Conservation (phyloP, 2,888 invertebrate genomes). For the Quadroppia sp. region DNA sequence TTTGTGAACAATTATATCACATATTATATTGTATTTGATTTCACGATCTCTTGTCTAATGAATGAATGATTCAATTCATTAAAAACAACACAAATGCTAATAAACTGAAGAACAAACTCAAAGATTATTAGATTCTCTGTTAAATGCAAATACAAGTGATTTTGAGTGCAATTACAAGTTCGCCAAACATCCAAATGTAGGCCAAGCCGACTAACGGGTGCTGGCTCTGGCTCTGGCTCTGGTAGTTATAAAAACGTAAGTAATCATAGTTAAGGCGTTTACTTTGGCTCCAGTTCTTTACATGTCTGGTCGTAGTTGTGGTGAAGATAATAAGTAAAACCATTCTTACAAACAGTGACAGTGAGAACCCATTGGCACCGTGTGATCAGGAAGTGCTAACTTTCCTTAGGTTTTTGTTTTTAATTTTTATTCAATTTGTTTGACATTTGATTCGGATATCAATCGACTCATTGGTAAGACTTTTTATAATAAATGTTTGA, state of each 20-base stretch:
- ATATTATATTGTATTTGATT: neutral
- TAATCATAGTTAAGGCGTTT: slow-evolving; percentile 30
- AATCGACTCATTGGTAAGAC: neutral
- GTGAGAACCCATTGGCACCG: neutral
- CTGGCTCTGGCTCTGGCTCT: slow-evolving; percentile 14
- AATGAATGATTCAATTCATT: neutral
- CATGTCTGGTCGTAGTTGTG: neutral
- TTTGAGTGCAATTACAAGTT: slow-evolving; percentile 23
- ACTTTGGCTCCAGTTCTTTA: slow-evolving; percentile 1
- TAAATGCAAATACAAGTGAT: neutral
- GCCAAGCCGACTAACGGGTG: slow-evolving; percentile 24
- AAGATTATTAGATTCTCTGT: slow-evolving; percentile 6
- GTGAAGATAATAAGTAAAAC: neutral
- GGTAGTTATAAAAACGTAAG: slow-evolving; percentile 25
- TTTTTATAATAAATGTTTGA: neutral
- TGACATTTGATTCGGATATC: neutral
- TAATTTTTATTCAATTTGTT: neutral
- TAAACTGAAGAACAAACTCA: slow-evolving; percentile 4
- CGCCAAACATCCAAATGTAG: slow-evolving; percentile 12
- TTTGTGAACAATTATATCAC: too few relatives aligned
- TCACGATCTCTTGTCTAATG: neutral
- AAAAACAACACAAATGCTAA: neutral
- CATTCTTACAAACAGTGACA: neutral
- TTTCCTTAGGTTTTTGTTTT: neutral
- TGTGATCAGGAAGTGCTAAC: slow-evolving; percentile 18